Conservation (phyloP, 2,888 invertebrate genomes). For the Hydrotaea cyrtoneurina region DNA sequence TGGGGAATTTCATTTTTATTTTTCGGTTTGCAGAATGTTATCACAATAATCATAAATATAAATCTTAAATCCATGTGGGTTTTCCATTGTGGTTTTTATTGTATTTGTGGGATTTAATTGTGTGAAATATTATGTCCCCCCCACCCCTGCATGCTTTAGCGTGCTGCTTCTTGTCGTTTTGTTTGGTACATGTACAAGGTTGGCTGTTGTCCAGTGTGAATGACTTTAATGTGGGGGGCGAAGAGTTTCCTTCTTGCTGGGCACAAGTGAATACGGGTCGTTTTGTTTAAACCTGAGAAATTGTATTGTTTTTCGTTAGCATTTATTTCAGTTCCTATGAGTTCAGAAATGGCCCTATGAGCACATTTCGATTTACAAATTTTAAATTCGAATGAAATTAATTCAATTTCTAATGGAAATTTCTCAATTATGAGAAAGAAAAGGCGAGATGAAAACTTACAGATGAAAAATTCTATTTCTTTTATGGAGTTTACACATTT, state of each 20-base stretch:
- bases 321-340: too few species aligned
- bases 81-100: slow-evolving; percentile 32
- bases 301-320: neutral
- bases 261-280: too few species aligned
- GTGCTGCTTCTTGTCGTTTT: neutral
- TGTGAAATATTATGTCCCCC: slow-evolving; percentile 23
- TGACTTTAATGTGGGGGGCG: neutral
- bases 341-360: too few species aligned
- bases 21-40: neutral
- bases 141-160: too few species aligned
- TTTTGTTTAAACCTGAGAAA: too few species aligned
- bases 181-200: neutral
- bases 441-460: too few species aligned
- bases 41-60: slow-evolving; percentile 38
- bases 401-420: too few species aligned
- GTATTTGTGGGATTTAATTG: slow-evolving; percentile 37
- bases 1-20: neutral
- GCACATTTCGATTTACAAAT: too few species aligned
- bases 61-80: slow-evolving; percentile 32
- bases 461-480: too few species aligned
- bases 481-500: too few species aligned
- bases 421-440: too few species aligned
- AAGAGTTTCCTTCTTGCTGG: neutral
- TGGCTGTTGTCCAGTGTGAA: neutral
- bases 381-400: too few species aligned